These are phyloP conservation scores for Myopa testacea DNA, from an alignment of 2,888 invertebrate genomes.

Conservation along the genomic window DNA sequence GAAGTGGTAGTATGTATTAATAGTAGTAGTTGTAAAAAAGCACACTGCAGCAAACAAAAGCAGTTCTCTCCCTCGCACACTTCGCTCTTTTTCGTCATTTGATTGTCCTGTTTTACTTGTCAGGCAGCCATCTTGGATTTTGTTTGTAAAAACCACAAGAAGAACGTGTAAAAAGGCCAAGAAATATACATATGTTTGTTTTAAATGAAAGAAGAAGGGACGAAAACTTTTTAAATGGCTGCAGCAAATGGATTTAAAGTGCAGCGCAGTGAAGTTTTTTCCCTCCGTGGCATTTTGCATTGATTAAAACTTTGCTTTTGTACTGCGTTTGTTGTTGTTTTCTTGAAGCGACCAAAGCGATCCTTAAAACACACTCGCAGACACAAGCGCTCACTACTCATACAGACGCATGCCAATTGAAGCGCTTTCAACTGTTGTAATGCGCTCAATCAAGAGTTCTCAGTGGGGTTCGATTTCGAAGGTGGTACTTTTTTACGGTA, in stretches of 20 bases:
- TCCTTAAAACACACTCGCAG: background rate
- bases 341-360: background rate
- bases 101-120: background rate
- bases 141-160: background rate
- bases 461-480: conserved; percentile 13
- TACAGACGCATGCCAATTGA: conserved; percentile 8
- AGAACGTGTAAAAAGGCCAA: background rate
- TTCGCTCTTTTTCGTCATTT: background rate
- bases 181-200: background rate
- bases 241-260: background rate
- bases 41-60: background rate
- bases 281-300: background rate
- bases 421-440: background rate
- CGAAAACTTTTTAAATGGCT: background rate
- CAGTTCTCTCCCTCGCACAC: background rate
- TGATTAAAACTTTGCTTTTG: background rate
- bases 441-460: conserved; percentile 1
- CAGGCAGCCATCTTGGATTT: background rate
- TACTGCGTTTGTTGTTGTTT: background rate
- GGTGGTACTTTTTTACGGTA: background rate
- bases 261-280: background rate
- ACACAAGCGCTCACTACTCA: background rate
- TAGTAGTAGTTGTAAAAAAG: background rate
- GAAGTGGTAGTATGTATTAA: background rate
- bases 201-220: background rate